These are phyloP conservation scores for Drosophila biarmipes DNA, from an alignment of 1,140 invertebrate species.

Conservation along the genomic window DNA sequence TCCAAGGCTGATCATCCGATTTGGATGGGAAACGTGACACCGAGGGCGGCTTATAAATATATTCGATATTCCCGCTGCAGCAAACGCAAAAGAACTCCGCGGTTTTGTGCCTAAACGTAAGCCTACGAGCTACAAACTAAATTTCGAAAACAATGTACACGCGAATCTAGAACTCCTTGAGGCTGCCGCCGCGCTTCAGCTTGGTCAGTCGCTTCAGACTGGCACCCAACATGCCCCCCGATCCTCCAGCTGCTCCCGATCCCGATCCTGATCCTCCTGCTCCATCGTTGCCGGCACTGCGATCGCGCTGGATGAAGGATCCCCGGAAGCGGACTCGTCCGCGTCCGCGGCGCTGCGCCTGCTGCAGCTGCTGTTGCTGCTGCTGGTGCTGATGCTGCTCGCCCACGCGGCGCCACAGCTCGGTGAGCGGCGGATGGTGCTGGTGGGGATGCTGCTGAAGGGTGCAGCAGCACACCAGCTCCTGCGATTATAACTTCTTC, in stretches of 20 bases:
- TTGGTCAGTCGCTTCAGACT: conserved; percentile 73
- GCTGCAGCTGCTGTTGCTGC: conserved; percentile 20
- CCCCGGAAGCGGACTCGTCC: conserved; percentile 72
- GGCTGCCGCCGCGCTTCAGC: conserved; percentile 76
- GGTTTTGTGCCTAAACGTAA: conserved; percentile 22
- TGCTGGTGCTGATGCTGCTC: conserved; percentile 38
- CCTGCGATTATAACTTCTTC: conserved; percentile 91
- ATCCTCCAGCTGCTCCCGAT: neutral
- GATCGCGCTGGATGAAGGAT: conserved; percentile 61
- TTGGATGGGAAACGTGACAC: neutral
- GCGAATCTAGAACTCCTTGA: conserved; percentile 70
- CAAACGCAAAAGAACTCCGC: conserved; percentile 3
- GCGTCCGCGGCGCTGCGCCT: conserved; percentile 45
- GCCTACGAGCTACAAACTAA: conserved; percentile 17
- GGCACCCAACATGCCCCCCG: conserved; percentile 55
- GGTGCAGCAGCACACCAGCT: conserved; percentile 78
- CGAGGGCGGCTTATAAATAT: conserved; percentile 13
- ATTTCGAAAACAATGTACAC: conserved; percentile 22
- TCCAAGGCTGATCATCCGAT: neutral
- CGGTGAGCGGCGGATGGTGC: conserved; percentile 58
- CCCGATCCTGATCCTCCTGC: neutral
- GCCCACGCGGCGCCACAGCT: conserved; percentile 53
- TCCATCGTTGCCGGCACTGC: conserved; percentile 25
- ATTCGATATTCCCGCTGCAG: conserved; percentile 6
- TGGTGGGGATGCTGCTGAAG: conserved; percentile 72